These are phyloP conservation scores for Pocillopora grandis DNA, from an alignment of 92 coral and sea anemone species.

Conservation along the genomic window DNA sequence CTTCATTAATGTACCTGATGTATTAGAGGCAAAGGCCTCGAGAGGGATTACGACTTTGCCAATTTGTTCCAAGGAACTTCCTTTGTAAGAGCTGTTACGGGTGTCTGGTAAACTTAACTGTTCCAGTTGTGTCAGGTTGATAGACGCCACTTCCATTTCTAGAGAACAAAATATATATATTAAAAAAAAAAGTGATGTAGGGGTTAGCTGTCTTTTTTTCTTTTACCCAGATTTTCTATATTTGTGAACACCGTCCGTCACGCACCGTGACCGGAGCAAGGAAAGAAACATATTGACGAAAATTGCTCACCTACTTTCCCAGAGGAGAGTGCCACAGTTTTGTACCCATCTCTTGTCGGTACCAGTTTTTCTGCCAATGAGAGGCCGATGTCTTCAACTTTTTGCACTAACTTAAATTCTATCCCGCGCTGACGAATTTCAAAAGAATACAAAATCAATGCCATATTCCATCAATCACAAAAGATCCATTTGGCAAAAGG, in stretches of 20 bases:
- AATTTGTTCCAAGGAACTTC: too few species aligned
- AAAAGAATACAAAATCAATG: neutral
- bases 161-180: too few species aligned
- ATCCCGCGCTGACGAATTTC: constrained; percentile 23
- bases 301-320: constrained; percentile 33
- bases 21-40: too few species aligned
- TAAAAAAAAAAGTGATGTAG: neutral
- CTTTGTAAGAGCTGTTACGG: too few species aligned
- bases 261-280: too few species aligned
- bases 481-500: neutral
- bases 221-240: neutral
- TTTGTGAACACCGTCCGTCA: too few species aligned
- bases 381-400: constrained; percentile 51
- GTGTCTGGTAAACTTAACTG: too few species aligned
- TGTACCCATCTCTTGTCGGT: constrained; percentile 11
- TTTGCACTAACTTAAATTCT: constrained; percentile 34
- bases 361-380: constrained; percentile 41
- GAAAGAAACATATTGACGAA: neutral
- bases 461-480: neutral
- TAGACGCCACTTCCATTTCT: too few species aligned
- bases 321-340: constrained; percentile 13
- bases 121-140: too few species aligned
- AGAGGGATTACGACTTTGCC: too few species aligned
- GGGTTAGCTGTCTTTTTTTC: neutral
- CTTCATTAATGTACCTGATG: too few species aligned